Conservation (phyloP, 1,140 invertebrate genomes). For the Anoplolepis gracilipes region DNA sequence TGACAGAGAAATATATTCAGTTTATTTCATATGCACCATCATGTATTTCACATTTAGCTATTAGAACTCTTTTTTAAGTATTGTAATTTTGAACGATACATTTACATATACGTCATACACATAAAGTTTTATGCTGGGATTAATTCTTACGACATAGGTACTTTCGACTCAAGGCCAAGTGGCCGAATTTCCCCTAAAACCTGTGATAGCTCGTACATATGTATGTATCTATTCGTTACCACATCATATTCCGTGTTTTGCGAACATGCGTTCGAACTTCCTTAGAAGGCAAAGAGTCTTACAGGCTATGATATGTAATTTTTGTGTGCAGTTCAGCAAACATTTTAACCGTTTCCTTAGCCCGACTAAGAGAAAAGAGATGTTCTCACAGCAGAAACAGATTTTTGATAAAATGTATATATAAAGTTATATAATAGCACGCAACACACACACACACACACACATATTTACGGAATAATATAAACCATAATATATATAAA, state of each 20-base stretch:
- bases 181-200: slow-evolving; percentile 61
- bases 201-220: slow-evolving; percentile 61
- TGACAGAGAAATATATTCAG: slow-evolving; percentile 63
- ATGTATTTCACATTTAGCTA: slow-evolving; percentile 76
- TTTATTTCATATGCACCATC: slow-evolving; percentile 69
- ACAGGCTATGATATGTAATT: slow-evolving; percentile 73
- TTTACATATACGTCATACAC: slow-evolving; percentile 72
- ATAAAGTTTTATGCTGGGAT: slow-evolving; percentile 71
- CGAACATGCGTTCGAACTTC: slow-evolving; percentile 46
- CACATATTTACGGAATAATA: not conserved
- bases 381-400: not conserved
- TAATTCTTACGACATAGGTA: slow-evolving; percentile 75
- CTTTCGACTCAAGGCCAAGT: slow-evolving; percentile 75
- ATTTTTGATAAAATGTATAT: not conserved
- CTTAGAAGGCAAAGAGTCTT: slow-evolving; percentile 51
- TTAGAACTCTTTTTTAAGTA: slow-evolving; percentile 69
- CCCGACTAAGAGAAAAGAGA: slow-evolving; percentile 44
- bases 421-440: not conserved
- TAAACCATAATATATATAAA: not conserved
- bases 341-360: slow-evolving; percentile 32
- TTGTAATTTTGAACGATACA: slow-evolving; percentile 74
- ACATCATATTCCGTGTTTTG: slow-evolving; percentile 13
- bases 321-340: slow-evolving; percentile 54
- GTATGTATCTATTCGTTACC: slow-evolving; percentile 20
- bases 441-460: not conserved